Evolutionary conservation across 2,888 invertebrate genomes (phyloP).

Genomic region (Limenitis camilla): DNA sequence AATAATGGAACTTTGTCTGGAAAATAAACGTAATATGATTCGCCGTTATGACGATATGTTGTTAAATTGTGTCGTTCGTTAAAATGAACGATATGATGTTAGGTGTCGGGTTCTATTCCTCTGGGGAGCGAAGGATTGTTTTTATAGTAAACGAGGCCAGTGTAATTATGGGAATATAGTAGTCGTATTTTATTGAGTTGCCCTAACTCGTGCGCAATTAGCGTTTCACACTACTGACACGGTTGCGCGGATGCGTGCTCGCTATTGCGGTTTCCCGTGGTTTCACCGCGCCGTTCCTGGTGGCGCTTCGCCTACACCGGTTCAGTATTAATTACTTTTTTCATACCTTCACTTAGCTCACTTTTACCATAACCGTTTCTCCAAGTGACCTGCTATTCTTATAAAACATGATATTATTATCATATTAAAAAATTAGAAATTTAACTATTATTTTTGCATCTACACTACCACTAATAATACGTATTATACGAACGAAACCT

Average conservation of each 20-base stretch:
- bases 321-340: slow-evolving; percentile 55
- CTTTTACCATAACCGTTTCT: slow-evolving; percentile 33
- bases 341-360: slow-evolving; percentile 38
- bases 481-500: too few relatives aligned
- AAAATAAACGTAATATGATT: slow-evolving; percentile 36
- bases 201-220: slow-evolving; percentile 60
- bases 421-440: not conserved
- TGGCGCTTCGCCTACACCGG: slow-evolving; percentile 62
- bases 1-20: slow-evolving; percentile 67
- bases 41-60: slow-evolving; percentile 44
- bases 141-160: not conserved
- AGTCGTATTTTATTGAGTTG: slow-evolving; percentile 28
- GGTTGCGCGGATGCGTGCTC: slow-evolving; percentile 61
- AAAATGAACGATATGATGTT: slow-evolving; percentile 2
- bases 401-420: slow-evolving; percentile 4
- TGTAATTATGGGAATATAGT: not conserved
- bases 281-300: slow-evolving; percentile 71
- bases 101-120: slow-evolving; percentile 17
- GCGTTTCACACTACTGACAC: slow-evolving; percentile 74
- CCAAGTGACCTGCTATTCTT: slow-evolving; percentile 10
- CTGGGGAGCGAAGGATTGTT: slow-evolving; percentile 2
- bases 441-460: too few relatives aligned
- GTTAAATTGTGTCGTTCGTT: slow-evolving; percentile 15
- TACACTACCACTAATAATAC: too few relatives aligned
- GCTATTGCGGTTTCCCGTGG: slow-evolving; percentile 71